phyloP scores from a whole-genome alignment of 2,888 invertebrate species.

The Cloeon dipterum region DNA sequence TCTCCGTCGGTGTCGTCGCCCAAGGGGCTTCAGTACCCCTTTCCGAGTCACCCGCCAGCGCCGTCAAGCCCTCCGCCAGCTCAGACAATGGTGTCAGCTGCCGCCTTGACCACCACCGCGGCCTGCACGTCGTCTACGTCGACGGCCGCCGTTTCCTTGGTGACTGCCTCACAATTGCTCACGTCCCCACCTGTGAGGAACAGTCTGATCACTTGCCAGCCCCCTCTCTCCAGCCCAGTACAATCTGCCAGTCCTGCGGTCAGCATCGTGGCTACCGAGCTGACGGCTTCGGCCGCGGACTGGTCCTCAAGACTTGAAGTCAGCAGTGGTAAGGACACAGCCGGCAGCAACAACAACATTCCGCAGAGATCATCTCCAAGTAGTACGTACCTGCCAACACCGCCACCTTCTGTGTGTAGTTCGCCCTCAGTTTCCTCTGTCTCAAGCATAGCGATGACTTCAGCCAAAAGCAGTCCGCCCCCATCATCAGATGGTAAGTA shows the following conservation, averaged over 20 bases:
- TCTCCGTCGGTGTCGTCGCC: constrained; percentile 14
- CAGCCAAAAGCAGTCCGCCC: background rate
- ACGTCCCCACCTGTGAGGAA: background rate
- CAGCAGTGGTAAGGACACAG: background rate
- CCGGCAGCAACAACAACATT: background rate
- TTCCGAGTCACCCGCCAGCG: constrained; percentile 50
- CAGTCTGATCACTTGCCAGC: background rate
- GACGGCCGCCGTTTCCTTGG: constrained; percentile 1
- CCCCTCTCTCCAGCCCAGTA: background rate
- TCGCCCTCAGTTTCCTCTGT: background rate
- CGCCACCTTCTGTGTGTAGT: background rate
- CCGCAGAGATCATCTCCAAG: background rate
- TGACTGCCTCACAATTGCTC: background rate
- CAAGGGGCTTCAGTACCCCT: constrained; percentile 49
- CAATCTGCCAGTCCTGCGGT: constrained; percentile 1
- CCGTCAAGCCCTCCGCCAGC: constrained; percentile 4
- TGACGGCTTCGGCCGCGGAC: constrained; percentile 9
- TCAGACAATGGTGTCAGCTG: constrained; percentile 12
- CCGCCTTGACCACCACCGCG: constrained; percentile 9
- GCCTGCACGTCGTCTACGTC: constrained; percentile 5
- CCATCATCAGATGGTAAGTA: no score
- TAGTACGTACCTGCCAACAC: background rate
- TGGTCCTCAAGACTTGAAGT: background rate
- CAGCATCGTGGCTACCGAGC: constrained; percentile 1
- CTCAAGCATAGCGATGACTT: background rate